These are phyloP conservation scores for Falco rusticolus DNA, from an alignment of 2,797 vertebrate species.

Conservation along the genomic window DNA sequence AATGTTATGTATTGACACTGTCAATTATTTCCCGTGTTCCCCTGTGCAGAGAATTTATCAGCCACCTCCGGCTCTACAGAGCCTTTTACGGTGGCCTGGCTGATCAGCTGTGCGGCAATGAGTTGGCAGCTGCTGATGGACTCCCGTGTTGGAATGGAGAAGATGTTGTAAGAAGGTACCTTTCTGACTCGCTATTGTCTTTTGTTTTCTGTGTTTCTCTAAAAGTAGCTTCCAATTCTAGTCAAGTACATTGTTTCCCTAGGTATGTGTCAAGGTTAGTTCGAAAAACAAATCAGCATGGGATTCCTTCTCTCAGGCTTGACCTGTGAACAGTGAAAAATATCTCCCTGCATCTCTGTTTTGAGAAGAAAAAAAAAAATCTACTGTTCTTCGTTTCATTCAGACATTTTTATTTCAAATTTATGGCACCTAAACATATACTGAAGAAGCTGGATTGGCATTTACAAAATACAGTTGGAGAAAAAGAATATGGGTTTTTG, in stretches of 20 bases:
- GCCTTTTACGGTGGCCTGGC: slow-evolving; percentile 85
- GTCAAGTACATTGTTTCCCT: neutral
- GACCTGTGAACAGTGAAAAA: neutral
- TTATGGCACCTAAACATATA: neutral
- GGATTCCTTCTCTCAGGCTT: neutral
- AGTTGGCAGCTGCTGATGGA: slow-evolving; percentile 81
- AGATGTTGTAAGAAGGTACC: slow-evolving; percentile 83
- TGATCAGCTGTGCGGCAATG: slow-evolving; percentile 83
- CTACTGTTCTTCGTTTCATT: neutral
- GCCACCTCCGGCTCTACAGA: slow-evolving; percentile 77
- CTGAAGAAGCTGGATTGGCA: neutral
- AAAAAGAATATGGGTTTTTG: neutral
- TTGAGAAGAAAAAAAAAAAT: neutral
- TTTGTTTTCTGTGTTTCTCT: neutral
- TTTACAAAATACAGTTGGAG: neutral
- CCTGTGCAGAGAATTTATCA: slow-evolving; percentile 84
- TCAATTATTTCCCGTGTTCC: neutral
- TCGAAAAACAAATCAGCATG: neutral
- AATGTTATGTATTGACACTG: neutral
- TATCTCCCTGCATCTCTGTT: neutral
- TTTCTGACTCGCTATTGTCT: neutral
- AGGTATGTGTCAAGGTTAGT: neutral
- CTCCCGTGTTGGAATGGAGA: slow-evolving; percentile 87
- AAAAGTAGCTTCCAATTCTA: accelerated
- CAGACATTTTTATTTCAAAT: neutral